phyloP scores from a whole-genome alignment of 2,888 invertebrate genomes.

The Geotrupes spiniger region DNA sequence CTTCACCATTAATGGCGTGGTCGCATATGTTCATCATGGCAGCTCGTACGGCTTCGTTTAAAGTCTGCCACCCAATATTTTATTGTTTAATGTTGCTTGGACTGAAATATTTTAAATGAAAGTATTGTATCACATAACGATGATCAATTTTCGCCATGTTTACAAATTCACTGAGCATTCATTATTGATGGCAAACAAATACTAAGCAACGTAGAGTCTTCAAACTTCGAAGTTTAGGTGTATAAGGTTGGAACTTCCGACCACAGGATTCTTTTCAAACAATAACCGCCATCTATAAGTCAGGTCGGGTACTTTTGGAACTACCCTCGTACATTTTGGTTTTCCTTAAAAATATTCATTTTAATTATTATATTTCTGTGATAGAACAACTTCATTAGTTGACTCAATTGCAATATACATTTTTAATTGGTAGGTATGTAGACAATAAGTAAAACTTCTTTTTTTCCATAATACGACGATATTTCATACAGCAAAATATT shows the following conservation, averaged over 20 bases:
- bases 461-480: too few relatives aligned
- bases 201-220: conserved; percentile 19
- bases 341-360: too few relatives aligned
- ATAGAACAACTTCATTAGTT: too few relatives aligned
- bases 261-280: conserved; percentile 5
- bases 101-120: conserved; percentile 2
- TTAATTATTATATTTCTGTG: too few relatives aligned
- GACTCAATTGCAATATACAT: too few relatives aligned
- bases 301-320: conserved; percentile 2
- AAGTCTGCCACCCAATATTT: neutral
- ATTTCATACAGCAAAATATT: too few relatives aligned
- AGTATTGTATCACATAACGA: conserved; percentile 3
- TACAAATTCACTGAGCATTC: conserved; percentile 19
- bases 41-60: conserved; percentile 25
- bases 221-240: conserved; percentile 16
- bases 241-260: conserved; percentile 9
- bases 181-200: conserved; percentile 18
- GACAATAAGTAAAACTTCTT: too few relatives aligned
- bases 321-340: neutral
- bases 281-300: neutral
- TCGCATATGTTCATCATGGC: conserved; percentile 19
- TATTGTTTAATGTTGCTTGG: conserved; percentile 27
- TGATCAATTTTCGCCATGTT: neutral
- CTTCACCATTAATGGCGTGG: conserved; percentile 1
- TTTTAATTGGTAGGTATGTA: too few relatives aligned